Evolutionary conservation across 2,797 vertebrate genomes (phyloP).

Genomic region (Pitangus sulphuratus): DNA sequence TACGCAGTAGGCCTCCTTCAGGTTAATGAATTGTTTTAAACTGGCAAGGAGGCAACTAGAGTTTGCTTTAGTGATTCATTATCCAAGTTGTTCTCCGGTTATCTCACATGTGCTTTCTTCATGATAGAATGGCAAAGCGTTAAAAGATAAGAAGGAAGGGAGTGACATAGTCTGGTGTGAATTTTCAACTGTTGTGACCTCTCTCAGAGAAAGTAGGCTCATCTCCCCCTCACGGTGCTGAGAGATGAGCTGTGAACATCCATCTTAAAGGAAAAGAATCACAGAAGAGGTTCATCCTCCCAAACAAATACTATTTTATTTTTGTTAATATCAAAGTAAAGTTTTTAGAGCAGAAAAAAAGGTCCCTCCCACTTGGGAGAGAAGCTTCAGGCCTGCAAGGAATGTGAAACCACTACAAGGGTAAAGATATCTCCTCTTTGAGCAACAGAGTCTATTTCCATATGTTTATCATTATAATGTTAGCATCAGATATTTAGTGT

Average conservation of each 20-base stretch:
- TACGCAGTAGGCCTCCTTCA: neutral
- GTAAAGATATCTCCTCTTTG: neutral
- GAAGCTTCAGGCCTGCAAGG: neutral
- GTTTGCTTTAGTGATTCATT: constrained; percentile 1
- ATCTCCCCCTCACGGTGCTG: neutral
- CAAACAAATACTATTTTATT: neutral
- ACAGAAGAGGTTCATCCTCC: neutral
- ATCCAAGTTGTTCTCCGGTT: neutral
- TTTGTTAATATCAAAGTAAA: neutral
- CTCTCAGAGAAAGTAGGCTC: neutral
- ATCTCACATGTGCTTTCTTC: neutral
- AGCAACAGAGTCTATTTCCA: neutral
- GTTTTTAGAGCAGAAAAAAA: neutral
- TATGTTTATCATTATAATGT: neutral
- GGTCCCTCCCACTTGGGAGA: neutral
- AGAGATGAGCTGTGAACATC: neutral
- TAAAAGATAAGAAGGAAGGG: constrained; percentile 16
- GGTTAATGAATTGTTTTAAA: neutral
- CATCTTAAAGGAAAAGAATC: neutral
- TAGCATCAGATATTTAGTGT: neutral
- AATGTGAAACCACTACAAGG: neutral
- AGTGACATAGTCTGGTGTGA: neutral
- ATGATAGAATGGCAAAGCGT: neutral
- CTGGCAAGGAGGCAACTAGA: neutral
- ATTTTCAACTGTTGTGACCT: neutral